Base-by-base conservation (phyloP, 92 coral and sea anemone species). In the Epizoanthus fatuus region DNA sequence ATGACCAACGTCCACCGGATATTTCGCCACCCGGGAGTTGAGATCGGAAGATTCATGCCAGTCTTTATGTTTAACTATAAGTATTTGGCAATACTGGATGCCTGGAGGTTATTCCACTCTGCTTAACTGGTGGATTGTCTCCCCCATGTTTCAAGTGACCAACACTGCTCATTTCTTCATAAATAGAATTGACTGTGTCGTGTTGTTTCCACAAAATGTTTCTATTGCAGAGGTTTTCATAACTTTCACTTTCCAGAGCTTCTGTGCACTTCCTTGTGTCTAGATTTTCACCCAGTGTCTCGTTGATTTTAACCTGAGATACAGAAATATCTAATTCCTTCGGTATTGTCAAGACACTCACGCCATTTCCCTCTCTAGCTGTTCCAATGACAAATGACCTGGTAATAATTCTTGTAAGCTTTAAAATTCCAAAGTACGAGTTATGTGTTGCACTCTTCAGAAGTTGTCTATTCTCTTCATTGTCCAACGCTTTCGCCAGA, bases 231-330 rank as follows among this genome's bases (percentile, higher is more conserved):
- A 59, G 39, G 10, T 77, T 77, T 62, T 44, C 70, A 45, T 77
- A 77, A 8, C 45, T 77, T 77, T 60, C 56, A 49, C 82, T 77
- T 77, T 77, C 82, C 14, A 77, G 44, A 39, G 17, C 57, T 20
- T 62, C 65, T 15, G 40, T 69, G 15, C 1, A 42, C 32, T 40
- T 62, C 11, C 20, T 35, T 55, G 39, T 60, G 13, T 60, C 57
- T 19, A 59, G 10, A 11, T 3, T 19, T 40, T 25, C 42, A 16
- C 11, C 65, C 42, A n/a, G 57, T 20, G 58, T 77, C 39, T 60
- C 82, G 42, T 9, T 44, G 8, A 22, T 11, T 58, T 12, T 44
- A 2, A 22, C 69, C 17, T 38, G 71, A 60, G 56, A 40, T 16
- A 77, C 65, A 13, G 69, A 60, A 19, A 77, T 22, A 56, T 77